Conservation (phyloP, 2,113 vertebrate genomes). For the Corythoichthys intestinalis region DNA sequence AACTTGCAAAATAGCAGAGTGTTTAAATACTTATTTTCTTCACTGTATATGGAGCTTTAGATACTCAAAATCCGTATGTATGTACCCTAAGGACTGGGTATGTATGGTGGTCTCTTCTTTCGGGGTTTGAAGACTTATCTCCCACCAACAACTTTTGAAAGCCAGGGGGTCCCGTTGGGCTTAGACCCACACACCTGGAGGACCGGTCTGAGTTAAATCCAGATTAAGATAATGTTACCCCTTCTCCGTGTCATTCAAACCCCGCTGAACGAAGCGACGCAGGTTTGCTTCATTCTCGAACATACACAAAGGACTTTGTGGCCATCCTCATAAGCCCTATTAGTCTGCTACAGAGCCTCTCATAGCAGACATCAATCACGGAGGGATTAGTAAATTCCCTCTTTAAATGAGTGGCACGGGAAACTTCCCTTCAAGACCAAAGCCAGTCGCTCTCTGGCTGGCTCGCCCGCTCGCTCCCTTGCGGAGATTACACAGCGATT, state of each 20-base stretch:
- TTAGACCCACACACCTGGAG: conserved; percentile 71
- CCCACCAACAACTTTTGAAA: conserved; percentile 49
- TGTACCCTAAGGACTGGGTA: conserved; percentile 1
- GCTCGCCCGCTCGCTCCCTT: conserved; percentile 16
- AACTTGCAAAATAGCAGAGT: too few relatives aligned
- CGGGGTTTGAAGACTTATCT: conserved; percentile 61
- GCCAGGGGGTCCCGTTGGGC: conserved; percentile 38
- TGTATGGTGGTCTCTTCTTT: conserved; percentile 41
- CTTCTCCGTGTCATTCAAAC: conserved; percentile 69
- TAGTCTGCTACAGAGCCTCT: conserved; percentile 71
- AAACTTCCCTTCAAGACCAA: conserved; percentile 72
- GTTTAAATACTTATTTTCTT: too few relatives aligned
- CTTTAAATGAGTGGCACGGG: conserved; percentile 66
- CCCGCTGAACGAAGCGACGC: conserved; percentile 50
- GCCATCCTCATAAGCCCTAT: conserved; percentile 73
- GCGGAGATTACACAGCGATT: conserved; percentile 72
- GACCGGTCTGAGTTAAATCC: conserved; percentile 62
- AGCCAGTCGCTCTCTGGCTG: conserved; percentile 62
- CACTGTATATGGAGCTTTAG: not conserved
- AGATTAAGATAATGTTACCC: conserved; percentile 80
- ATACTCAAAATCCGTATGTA: not conserved
- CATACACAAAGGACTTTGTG: conserved; percentile 68
- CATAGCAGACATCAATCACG: conserved; percentile 73
- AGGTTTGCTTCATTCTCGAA: conserved; percentile 55
- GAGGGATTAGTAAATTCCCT: conserved; percentile 75